phyloP scores from a whole-genome alignment of 2,797 vertebrate species.

The Babyrousa celebensis region DNA sequence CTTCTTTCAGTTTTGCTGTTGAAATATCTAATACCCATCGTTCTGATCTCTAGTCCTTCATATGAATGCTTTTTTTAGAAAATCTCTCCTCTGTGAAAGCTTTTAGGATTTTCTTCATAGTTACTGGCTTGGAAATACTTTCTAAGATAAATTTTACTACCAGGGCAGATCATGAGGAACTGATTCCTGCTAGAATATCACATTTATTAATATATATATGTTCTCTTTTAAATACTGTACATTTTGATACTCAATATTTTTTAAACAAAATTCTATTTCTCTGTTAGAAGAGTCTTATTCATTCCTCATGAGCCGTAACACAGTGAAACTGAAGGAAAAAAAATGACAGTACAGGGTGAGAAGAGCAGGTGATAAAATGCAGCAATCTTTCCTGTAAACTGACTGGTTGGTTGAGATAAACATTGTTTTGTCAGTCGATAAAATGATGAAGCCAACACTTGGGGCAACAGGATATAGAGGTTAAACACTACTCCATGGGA shows the following conservation, averaged over 20 bases:
- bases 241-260: neutral
- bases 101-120: neutral
- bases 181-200: neutral
- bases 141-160: conserved; percentile 41
- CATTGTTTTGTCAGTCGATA: neutral
- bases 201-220: neutral
- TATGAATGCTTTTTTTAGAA: too few relatives aligned
- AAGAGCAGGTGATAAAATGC: neutral
- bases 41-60: neutral
- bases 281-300: neutral
- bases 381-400: neutral
- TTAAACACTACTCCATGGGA: neutral
- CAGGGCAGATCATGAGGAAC: neutral
- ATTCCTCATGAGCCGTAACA: neutral
- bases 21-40: neutral
- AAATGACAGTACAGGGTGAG: neutral
- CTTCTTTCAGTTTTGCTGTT: neutral
- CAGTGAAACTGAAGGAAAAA: neutral
- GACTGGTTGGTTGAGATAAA: conserved; percentile 17
- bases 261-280: neutral
- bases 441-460: neutral
- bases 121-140: neutral
- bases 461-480: neutral
- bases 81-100: neutral
- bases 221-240: neutral